Percentiles rank a stretch among this genome's conserved stretches.
Evolutionary conservation across 2,113 vertebrate species (phyloP).

Genomic region (Indri indri): DNA sequence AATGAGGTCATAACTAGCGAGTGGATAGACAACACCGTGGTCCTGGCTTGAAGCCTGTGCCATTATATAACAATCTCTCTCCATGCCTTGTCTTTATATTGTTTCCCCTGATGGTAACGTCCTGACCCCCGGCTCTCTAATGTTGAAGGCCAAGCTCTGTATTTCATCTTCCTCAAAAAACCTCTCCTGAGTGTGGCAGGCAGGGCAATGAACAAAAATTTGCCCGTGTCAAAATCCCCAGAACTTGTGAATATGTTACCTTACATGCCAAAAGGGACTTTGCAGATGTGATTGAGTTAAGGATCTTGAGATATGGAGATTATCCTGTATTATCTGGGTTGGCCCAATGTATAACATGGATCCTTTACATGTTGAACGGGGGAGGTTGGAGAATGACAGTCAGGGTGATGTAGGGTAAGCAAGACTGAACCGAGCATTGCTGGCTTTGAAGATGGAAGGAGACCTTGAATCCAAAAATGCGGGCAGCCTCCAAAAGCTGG

Average conservation of each 20-base stretch:
- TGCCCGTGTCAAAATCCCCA: background rate
- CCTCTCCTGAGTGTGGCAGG: background rate
- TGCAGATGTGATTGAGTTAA: background rate
- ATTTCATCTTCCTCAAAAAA: background rate
- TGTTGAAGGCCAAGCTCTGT: background rate
- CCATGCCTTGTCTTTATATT: background rate
- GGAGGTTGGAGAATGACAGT: background rate
- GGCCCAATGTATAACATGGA: background rate
- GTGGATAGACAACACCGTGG: too few species aligned
- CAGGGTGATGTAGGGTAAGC: background rate
- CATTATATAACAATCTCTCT: background rate
- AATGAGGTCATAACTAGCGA: background rate
- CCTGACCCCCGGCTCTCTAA: background rate
- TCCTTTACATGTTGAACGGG: background rate
- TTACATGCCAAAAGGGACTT: background rate
- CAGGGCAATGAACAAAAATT: background rate
- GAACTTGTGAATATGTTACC: background rate
- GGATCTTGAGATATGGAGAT: background rate
- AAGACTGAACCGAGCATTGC: background rate
- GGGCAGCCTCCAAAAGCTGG: background rate
- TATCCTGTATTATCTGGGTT: background rate
- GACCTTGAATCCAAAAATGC: too few species aligned
- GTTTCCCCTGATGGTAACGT: background rate
- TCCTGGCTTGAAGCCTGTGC: rapidly evolving
- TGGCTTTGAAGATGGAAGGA: background rate